Evolutionary conservation across 2,888 invertebrate genomes (phyloP), one percentile per base, ranked within the genome.

Genomic region (Parnassius orleans): DNA sequence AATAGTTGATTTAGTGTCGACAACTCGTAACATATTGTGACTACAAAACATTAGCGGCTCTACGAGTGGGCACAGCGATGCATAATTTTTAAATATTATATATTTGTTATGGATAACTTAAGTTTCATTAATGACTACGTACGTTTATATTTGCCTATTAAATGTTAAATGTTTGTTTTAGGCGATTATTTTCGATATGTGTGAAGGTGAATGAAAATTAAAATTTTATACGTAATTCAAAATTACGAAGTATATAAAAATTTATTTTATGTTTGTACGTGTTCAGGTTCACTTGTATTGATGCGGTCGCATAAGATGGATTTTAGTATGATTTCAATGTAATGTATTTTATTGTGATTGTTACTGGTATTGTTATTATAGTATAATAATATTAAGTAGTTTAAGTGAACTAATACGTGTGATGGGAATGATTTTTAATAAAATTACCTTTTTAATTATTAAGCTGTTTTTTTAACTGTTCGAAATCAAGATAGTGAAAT

Each of bases 371-470:
- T 86, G 78, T 87, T 87, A 87, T 86, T 80, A 60, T 75, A 68
- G 65, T 74, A 83, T 87, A 87, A 87, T 85, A 83, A 86, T 87
- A 86, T 73, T 72, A 87, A 87, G 87, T 85, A 76, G 68, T 65
- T 63, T 77, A 76, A 72, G 76, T 78, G 76, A 69, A 76, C 78
- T 77, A 77, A 75, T 78, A 76, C 75, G 74, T 77, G 77, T 78
- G 79, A 72, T 76, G 76, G 76, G 80, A 73, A 69, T 79, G 81
- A 70, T 75, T 75, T 70, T 61, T 69, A 73, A 70, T 69, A 69
- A 69, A 72, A 61, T 57, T 61, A 59, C 3, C 33, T 60, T 19
- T 54, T 63, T 64, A 59, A 61, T 65, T 46, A 57, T 12, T 50
- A 41, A 33, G 33, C 7, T 15, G 42, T 48, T 15, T 14, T 48